Conservation (phyloP, 2,797 vertebrate genomes). For the Petrocephalus sullivani region DNA sequence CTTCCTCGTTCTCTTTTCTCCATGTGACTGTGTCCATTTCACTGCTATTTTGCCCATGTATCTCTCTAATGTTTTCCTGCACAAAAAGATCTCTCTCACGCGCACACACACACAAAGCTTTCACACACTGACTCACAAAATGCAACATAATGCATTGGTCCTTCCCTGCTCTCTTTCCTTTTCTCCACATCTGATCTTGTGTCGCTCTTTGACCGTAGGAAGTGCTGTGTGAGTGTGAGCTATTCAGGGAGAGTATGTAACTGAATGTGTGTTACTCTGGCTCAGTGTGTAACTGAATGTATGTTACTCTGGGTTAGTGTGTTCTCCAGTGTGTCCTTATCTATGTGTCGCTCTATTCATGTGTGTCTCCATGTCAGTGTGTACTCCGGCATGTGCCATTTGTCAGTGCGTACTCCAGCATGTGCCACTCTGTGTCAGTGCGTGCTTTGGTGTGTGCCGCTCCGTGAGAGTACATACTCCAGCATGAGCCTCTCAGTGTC, state of each 20-base stretch:
- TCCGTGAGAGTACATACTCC: neutral
- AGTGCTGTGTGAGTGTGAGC: neutral
- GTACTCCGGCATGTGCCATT: neutral
- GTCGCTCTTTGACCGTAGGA: neutral
- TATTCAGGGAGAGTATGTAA: neutral
- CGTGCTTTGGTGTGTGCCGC: neutral
- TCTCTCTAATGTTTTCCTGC: neutral
- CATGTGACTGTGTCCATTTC: neutral
- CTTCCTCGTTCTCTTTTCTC: neutral
- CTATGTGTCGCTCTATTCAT: neutral
- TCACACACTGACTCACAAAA: neutral
- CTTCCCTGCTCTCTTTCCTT: neutral
- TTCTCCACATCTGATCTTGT: neutral
- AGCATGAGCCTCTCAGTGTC: neutral
- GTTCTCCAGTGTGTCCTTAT: neutral
- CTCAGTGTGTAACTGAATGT: neutral
- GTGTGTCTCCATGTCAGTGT: neutral
- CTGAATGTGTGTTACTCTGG: neutral
- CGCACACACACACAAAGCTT: neutral
- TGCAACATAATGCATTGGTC: neutral
- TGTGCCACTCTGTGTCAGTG: neutral
- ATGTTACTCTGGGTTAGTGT: neutral
- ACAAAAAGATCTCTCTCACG: neutral
- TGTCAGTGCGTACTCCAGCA: neutral
- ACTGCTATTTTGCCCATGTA: neutral